These are phyloP conservation scores for Notoglanidium macrostoma DNA, from an alignment of 2,797 vertebrate genomes.

Conservation along the genomic window DNA sequence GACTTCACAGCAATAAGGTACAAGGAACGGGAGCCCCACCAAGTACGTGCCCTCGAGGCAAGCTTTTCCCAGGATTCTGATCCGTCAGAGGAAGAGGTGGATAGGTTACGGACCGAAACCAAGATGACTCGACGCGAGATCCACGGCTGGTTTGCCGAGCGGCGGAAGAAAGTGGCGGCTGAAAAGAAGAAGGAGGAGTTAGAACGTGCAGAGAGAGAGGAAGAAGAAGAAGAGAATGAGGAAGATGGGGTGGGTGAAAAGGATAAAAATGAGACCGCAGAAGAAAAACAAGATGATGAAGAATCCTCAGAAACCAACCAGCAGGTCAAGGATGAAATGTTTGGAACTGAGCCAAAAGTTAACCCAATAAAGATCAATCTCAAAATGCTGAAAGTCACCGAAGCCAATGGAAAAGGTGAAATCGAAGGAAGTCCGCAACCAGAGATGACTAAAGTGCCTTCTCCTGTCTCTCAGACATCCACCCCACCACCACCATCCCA, in stretches of 20 bases:
- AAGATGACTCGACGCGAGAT: constrained; percentile 98
- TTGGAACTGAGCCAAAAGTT: constrained; percentile 81
- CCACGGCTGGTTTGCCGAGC: constrained; percentile 93
- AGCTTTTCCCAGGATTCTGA: constrained; percentile 86
- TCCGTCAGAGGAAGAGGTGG: constrained; percentile 88
- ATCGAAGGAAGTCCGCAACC: constrained; percentile 48
- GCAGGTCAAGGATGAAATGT: constrained; percentile 66
- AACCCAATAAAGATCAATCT: constrained; percentile 98
- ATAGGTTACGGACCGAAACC: constrained; percentile 87
- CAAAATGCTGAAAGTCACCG: constrained; percentile 94
- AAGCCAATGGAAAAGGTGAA: constrained; percentile 83
- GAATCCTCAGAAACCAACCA: constrained; percentile 56
- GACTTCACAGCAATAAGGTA: constrained; percentile 93
- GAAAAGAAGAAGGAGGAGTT: constrained; percentile 82
- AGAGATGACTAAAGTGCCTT: constrained; percentile 49
- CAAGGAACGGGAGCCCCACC: constrained; percentile 92
- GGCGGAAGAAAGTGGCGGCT: constrained; percentile 79
- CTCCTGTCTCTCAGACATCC: constrained; percentile 50
- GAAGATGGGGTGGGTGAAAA: constrained; percentile 62
- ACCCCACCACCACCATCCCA: constrained; percentile 61
- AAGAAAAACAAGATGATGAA: constrained; percentile 64
- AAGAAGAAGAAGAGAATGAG: constrained; percentile 70
- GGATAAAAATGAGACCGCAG: constrained; percentile 43
- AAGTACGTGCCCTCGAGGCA: constrained; percentile 89
- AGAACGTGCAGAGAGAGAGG: constrained; percentile 69